phyloP scores from a whole-genome alignment of 2,797 vertebrate species.

The Malurus splendens region DNA sequence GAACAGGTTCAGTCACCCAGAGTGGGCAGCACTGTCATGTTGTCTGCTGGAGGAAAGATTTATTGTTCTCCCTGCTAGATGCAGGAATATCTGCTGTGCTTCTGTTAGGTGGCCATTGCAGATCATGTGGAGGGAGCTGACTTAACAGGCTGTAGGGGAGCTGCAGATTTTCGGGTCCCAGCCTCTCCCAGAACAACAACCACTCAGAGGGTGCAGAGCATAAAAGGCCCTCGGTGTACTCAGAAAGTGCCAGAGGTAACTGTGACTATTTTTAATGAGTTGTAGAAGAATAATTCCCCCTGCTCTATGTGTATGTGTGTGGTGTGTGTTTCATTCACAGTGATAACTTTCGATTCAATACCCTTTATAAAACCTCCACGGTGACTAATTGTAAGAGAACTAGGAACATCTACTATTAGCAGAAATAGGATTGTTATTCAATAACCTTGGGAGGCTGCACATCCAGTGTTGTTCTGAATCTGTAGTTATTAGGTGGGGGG shows the following conservation, averaged over 20 bases:
- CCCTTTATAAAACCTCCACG: conserved; percentile 66
- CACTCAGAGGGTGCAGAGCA: background rate
- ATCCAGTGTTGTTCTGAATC: conserved; percentile 57
- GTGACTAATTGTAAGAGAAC: conserved; percentile 74
- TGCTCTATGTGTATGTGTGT: background rate
- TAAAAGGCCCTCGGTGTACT: background rate
- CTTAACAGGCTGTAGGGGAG: background rate
- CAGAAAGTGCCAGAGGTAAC: conserved; percentile 20
- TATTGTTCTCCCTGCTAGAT: background rate
- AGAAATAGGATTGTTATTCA: conserved; percentile 60
- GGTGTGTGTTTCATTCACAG: conserved; percentile 6
- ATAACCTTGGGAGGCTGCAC: conserved; percentile 68
- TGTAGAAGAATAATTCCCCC: conserved; percentile 55
- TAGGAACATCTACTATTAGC: conserved; percentile 58
- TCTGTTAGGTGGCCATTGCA: background rate
- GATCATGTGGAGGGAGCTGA: background rate
- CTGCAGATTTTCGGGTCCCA: conserved; percentile 14
- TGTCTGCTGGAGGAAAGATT: background rate
- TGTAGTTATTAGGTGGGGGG: conserved; percentile 34
- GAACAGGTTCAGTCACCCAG: background rate
- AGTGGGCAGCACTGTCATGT: background rate
- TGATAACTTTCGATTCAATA: conserved; percentile 67
- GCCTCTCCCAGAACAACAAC: background rate
- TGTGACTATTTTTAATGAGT: conserved; percentile 50
- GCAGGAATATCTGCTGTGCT: background rate